phyloP scores from a whole-genome alignment of 2,113 vertebrate genomes.

The Campylomormyrus tamandua region DNA sequence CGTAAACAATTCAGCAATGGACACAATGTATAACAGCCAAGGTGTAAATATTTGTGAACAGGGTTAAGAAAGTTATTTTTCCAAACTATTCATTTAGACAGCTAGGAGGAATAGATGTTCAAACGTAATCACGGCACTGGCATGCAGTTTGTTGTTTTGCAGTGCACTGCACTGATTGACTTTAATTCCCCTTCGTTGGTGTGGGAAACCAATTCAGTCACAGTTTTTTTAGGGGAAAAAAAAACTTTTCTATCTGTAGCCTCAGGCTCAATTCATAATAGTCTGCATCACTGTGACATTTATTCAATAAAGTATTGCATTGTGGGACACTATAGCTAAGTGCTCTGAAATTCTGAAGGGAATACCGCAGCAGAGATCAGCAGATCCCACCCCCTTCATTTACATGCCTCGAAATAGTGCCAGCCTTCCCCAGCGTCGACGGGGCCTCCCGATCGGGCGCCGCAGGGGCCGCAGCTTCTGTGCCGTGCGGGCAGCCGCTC shows the following conservation, averaged over 20 bases:
- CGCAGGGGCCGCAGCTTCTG: neutral
- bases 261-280: neutral
- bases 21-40: constrained; percentile 39
- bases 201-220: neutral
- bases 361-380: neutral
- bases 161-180: neutral
- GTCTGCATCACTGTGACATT: neutral
- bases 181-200: neutral
- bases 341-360: neutral
- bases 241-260: neutral
- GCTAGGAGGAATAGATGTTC: constrained; percentile 28
- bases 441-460: neutral
- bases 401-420: neutral
- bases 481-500: neutral
- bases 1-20: constrained; percentile 45
- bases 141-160: neutral
- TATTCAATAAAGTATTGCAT: neutral
- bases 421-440: neutral
- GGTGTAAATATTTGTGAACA: constrained; percentile 34
- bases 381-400: neutral
- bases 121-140: neutral
- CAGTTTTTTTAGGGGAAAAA: neutral
- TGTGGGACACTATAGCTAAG: neutral
- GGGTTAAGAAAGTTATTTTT: constrained; percentile 39
- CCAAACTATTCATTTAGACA: constrained; percentile 42